Base-by-base conservation (phyloP, 2,113 vertebrate species). In the Platysternon megacephalum region DNA sequence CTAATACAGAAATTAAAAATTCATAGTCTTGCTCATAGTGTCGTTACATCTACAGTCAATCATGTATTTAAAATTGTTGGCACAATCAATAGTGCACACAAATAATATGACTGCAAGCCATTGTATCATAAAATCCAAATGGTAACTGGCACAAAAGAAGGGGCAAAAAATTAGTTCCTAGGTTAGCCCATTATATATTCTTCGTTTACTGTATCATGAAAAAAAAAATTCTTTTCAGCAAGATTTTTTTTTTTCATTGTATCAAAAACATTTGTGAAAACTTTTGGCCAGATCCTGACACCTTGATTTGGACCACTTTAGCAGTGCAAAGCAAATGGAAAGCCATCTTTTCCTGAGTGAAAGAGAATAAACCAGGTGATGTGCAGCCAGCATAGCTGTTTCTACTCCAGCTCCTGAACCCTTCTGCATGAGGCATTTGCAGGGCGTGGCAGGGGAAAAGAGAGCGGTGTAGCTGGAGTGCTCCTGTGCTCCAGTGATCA, bases 131-230 rank as follows among this genome's bases (percentile, higher is more conserved):
- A 86, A 89, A n/a, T 82, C 0, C 58, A 86, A 82, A 52, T 8
- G 2, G 8, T 68, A 68, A 68, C 35, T 68, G 65, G 65, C 35
- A n/a, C 4, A 68, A 68, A 39, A 68, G 35, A 68, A 68, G 65
- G 35, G 17, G 7, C 8, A 68, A 68, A 17, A 32, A 61, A 61
- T 32, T 61, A 32, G 56, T 32, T 61, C 56, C 56, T 11, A 21
- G 19, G n/a, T 26, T 3, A 49, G 4, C 52, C 17, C 1, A 16
- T 5, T 86, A 14, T 79, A 87, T 55, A 21, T 11, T 7, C 35
- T 11, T 0, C 32, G 0, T 87, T 79, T 32, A 58, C 2, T 58
- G 72, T 58, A 0, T 7, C 3, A 16, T 7, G 17, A 86, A 65
- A 32, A 14, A 68, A 42, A 48, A 1, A 42, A 76, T 22, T 1